These are phyloP conservation scores for Aphis gossypii DNA, from an alignment of 1,140 invertebrate genomes.

Conservation along the genomic window DNA sequence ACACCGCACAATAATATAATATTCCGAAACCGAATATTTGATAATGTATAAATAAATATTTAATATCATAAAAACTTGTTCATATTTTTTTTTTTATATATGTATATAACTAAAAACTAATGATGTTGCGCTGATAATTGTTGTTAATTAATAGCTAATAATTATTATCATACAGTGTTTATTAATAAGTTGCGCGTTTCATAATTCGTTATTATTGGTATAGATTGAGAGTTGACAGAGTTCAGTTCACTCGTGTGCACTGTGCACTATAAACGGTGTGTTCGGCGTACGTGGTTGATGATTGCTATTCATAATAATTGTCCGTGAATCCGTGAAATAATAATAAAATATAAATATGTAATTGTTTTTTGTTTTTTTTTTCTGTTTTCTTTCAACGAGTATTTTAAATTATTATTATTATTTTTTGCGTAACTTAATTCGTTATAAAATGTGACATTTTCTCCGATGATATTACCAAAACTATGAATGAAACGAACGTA, in stretches of 20 bases:
- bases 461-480: neutral
- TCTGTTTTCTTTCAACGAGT: neutral
- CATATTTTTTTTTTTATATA: neutral
- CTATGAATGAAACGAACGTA: slow-evolving; percentile 38
- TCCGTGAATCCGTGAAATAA: neutral
- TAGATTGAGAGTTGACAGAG: slow-evolving; percentile 1
- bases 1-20: neutral
- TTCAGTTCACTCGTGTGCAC: neutral
- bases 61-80: neutral
- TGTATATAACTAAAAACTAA: neutral
- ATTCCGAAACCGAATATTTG: neutral
- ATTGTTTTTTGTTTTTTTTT: neutral
- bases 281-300: neutral
- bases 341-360: neutral
- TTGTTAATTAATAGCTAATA: neutral
- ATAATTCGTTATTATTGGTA: neutral
- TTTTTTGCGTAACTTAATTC: neutral
- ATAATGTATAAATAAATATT: slow-evolving; percentile 13
- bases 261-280: neutral
- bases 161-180: neutral
- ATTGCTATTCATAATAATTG: neutral
- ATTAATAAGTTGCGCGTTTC: neutral
- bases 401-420: neutral
- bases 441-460: slow-evolving; percentile 39
- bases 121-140: neutral